phyloP scores from a whole-genome alignment of 2,113 vertebrate species.

The Platysternon megacephalum region DNA sequence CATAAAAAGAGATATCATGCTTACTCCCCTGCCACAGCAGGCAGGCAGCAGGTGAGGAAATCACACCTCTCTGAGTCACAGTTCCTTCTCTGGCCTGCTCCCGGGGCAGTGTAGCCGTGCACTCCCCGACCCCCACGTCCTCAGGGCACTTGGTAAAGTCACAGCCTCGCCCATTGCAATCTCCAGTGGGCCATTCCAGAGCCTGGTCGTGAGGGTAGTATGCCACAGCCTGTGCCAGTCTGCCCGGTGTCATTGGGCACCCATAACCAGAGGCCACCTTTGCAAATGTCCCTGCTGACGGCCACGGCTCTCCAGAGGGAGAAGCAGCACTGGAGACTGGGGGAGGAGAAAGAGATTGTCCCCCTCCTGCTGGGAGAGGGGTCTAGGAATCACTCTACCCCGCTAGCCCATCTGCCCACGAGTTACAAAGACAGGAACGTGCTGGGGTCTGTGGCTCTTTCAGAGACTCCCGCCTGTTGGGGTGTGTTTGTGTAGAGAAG shows the following conservation, averaged over 20 bases:
- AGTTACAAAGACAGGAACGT: fast-evolving
- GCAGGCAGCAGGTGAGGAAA: background rate
- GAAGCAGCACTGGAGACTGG: fast-evolving
- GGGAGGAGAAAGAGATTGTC: background rate
- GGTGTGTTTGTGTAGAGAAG: background rate
- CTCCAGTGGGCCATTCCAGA: fast-evolving
- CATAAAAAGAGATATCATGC: background rate
- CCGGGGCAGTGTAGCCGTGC: no score
- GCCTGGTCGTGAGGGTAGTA: fast-evolving
- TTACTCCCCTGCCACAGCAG: fast-evolving
- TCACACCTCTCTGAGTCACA: fast-evolving
- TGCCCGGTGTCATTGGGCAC: fast-evolving
- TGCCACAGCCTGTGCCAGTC: background rate
- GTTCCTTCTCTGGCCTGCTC: background rate
- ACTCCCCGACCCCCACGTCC: no score
- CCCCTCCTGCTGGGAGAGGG: background rate
- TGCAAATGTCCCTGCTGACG: fast-evolving
- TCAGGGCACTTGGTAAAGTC: background rate
- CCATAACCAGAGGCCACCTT: fast-evolving
- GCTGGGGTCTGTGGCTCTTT: fast-evolving
- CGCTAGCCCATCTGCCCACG: fast-evolving
- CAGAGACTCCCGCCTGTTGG: background rate
- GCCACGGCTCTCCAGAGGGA: background rate
- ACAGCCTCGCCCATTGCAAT: background rate
- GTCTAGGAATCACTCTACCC: background rate